Evolutionary conservation across 1,140 invertebrate species (phyloP).

Genomic region (Aphis gossypii): DNA sequence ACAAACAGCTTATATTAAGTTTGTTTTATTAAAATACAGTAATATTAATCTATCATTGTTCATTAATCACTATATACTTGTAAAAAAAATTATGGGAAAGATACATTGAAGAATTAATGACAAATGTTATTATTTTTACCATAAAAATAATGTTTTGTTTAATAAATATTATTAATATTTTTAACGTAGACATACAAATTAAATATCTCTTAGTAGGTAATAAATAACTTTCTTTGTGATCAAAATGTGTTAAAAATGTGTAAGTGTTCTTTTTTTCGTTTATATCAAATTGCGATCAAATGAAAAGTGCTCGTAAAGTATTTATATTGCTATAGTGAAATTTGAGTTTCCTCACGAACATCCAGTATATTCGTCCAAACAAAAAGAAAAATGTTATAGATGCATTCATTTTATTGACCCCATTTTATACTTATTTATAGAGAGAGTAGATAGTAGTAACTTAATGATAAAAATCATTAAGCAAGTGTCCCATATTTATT

Average conservation of each 20-base stretch:
- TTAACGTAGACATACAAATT: neutral
- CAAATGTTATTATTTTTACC: neutral
- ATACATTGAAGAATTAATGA: neutral
- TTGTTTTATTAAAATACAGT: no score
- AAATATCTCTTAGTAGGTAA: neutral
- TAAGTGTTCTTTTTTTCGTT: neutral
- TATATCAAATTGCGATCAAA: neutral
- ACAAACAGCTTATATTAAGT: neutral
- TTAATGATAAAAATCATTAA: neutral
- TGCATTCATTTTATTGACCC: constrained; percentile 23
- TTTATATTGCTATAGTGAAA: constrained; percentile 34
- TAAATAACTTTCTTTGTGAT: constrained; percentile 12
- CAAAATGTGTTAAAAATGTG: neutral
- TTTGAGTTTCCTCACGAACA: constrained; percentile 32
- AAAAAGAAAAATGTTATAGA: constrained; percentile 5
- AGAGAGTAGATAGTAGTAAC: neutral
- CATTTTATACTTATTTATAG: neutral
- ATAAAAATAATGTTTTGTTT: neutral
- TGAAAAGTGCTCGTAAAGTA: constrained; percentile 33
- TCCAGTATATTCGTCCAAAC: neutral
- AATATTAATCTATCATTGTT: no score
- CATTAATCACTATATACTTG: no score
- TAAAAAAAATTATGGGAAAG: no score
- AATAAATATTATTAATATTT: neutral
- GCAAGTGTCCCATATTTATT: neutral